Percentiles rank a stretch among this genome's conserved stretches.
These are phyloP conservation scores for Pterostichus niger DNA, from an alignment of 2,888 invertebrate genomes.

Conservation along the genomic window DNA sequence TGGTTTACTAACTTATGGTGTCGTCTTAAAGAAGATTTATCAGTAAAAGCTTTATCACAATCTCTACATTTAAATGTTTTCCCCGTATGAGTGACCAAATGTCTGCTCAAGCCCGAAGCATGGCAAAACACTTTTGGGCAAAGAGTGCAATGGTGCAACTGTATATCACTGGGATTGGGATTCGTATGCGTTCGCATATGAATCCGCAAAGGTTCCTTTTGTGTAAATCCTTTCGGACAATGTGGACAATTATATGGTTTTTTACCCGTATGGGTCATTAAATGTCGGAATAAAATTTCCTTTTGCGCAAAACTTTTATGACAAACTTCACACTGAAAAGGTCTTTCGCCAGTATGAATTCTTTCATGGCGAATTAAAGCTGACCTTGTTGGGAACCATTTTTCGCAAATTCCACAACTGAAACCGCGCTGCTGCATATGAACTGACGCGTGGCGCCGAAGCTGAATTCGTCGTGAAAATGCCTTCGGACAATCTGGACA, in stretches of 20 bases:
- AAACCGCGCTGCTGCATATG: slow-evolving; percentile 81
- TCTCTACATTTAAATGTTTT: slow-evolving; percentile 82
- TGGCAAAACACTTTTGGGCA: slow-evolving; percentile 83
- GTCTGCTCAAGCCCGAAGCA: slow-evolving; percentile 84
- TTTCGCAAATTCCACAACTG: slow-evolving; percentile 82
- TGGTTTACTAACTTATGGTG: slow-evolving; percentile 78
- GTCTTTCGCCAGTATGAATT: slow-evolving; percentile 83
- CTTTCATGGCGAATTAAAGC: slow-evolving; percentile 85
- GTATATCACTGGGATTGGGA: slow-evolving; percentile 80
- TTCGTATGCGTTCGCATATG: slow-evolving; percentile 82
- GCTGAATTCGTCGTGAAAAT: slow-evolving; percentile 81
- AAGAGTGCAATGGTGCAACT: slow-evolving; percentile 83
- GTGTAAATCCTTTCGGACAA: slow-evolving; percentile 86
- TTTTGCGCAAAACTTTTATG: slow-evolving; percentile 86
- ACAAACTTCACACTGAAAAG: slow-evolving; percentile 80
- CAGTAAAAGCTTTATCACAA: slow-evolving; percentile 85
- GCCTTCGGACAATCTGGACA: slow-evolving; percentile 83
- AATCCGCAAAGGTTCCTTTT: slow-evolving; percentile 83
- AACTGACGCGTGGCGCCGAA: slow-evolving; percentile 82
- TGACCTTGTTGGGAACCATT: slow-evolving; percentile 84
- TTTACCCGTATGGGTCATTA: slow-evolving; percentile 80
- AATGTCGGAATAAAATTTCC: slow-evolving; percentile 83
- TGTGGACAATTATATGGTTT: slow-evolving; percentile 84
- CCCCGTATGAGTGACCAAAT: slow-evolving; percentile 83
- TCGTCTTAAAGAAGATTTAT: slow-evolving; percentile 85